Evolutionary conservation across 2,113 vertebrate genomes (phyloP).

Genomic region (Rhinolophus ferrumequinum): DNA sequence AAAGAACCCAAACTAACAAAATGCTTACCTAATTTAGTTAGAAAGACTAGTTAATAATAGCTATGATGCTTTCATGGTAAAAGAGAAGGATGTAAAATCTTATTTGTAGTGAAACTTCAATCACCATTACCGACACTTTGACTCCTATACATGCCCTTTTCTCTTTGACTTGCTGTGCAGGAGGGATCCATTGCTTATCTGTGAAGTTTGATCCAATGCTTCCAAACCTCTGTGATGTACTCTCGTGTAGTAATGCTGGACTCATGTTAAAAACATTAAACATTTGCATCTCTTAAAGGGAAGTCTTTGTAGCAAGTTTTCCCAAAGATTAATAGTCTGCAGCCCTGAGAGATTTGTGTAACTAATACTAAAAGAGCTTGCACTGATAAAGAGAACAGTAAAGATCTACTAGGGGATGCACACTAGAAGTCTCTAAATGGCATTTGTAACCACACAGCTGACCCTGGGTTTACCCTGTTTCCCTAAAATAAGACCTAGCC

Average conservation of each 20-base stretch:
- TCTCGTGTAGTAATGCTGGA: background rate
- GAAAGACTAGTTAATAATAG: background rate
- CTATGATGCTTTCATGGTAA: background rate
- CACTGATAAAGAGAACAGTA: background rate
- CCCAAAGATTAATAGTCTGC: slow-evolving; percentile 32
- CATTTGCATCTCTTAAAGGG: slow-evolving; percentile 1
- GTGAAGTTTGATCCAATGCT: slow-evolving; percentile 14
- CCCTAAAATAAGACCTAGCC: no score
- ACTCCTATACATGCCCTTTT: background rate
- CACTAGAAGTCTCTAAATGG: background rate
- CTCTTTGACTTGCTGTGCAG: background rate
- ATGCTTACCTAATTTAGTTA: background rate
- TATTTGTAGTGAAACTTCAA: slow-evolving; percentile 45
- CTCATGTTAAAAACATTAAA: slow-evolving; percentile 49
- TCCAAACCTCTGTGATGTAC: slow-evolving; percentile 37
- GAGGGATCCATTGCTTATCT: background rate
- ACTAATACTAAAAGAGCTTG: slow-evolving; percentile 30
- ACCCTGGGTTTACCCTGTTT: background rate
- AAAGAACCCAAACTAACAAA: slow-evolving; percentile 5
- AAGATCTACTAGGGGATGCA: background rate
- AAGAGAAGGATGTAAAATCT: background rate
- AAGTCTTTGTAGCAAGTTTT: slow-evolving; percentile 32
- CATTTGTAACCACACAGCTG: slow-evolving; percentile 7
- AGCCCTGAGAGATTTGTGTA: background rate
- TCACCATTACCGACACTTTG: background rate